Base-by-base conservation (phyloP, 2,797 vertebrate genomes). In the Lacerta bilineata region DNA sequence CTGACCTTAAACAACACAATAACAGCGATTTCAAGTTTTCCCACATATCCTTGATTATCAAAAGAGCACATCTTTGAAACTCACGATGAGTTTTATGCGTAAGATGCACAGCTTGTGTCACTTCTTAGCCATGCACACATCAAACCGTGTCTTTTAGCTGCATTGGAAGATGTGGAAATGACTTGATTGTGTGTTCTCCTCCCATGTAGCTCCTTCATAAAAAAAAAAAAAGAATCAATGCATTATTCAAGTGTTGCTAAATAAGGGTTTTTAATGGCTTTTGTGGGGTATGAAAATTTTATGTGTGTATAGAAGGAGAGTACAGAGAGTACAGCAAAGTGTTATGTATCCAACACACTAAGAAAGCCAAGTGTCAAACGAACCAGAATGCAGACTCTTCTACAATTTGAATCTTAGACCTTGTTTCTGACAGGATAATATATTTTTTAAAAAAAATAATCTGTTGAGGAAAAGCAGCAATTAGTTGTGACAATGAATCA, bases 221-320 rank as follows among this genome's bases (percentile, higher is more conserved):
- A 82, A 93, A 89, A 84, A 86, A 43, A 89, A 84, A 86, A 43
- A 90, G 78, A 90, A 86, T 87, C 8, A 91, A 91, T 82, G 0
- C 55, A 91, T 91, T 93, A 92, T 92, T 94, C 81, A 93, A 88
- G 68, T 80, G 36, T 90, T 91, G 36, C 5, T 91, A 90, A 92
- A 88, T 91, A 90, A 90, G 86, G 81, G 72, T 23, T 59, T 76
- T 90, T 69, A 90, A 87, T 90, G 71, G 82, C 27, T 90, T 89
- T 91, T 86, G 71, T 17, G 91, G 11, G 23, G 0, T 66, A 91
- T 93, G 90, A 94, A 89, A 90, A 80, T 94, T 93, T 93, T 81
- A 93, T 91, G 46, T 8, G 46, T 81, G n/a, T 88, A 86, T 91
- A 7, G 39, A 90, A 74, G 27, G 89, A 87, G 90, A 93, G 5